Percentiles rank a stretch among this genome's conserved stretches.
phyloP scores from a whole-genome alignment of 2,888 invertebrate genomes.

The Phalera bucephala region DNA sequence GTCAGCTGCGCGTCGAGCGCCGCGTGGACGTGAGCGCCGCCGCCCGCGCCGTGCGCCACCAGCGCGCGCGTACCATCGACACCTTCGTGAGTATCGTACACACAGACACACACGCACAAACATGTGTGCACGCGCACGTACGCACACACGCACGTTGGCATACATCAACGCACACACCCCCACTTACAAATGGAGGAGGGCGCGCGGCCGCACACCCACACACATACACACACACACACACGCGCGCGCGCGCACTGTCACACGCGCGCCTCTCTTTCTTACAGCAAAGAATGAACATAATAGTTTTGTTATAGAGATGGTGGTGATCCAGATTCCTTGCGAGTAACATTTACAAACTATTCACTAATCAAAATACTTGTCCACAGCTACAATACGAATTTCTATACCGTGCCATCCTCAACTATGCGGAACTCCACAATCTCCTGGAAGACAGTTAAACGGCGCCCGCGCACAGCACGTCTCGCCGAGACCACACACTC shows the following conservation, averaged over 20 bases:
- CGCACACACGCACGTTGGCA: not conserved
- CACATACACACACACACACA: no score
- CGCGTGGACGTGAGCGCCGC: slow-evolving; percentile 94
- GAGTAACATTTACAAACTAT: no score
- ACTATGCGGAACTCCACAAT: slow-evolving; percentile 94
- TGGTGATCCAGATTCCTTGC: no score
- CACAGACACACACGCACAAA: no score
- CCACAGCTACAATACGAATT: slow-evolving; percentile 96
- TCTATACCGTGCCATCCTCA: slow-evolving; percentile 94
- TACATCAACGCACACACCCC: not conserved
- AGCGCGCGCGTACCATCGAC: slow-evolving; percentile 92
- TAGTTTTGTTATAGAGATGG: no score
- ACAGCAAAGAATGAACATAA: no score
- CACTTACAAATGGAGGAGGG: no score
- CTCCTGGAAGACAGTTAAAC: slow-evolving; percentile 85
- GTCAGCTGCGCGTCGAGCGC: slow-evolving; percentile 92
- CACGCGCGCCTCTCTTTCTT: no score
- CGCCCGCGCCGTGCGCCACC: slow-evolving; percentile 91
- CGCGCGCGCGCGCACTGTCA: no score
- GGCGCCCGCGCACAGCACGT: not conserved
- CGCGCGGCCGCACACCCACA: no score
- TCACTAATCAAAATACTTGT: no score
- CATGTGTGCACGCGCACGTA: no score
- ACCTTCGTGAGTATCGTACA: slow-evolving; percentile 85
- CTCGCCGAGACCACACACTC: not conserved